Percentiles rank a stretch among this genome's conserved stretches.
Evolutionary conservation across 1,140 invertebrate genomes (phyloP).

Genomic region (Paraescarpia echinospica): DNA sequence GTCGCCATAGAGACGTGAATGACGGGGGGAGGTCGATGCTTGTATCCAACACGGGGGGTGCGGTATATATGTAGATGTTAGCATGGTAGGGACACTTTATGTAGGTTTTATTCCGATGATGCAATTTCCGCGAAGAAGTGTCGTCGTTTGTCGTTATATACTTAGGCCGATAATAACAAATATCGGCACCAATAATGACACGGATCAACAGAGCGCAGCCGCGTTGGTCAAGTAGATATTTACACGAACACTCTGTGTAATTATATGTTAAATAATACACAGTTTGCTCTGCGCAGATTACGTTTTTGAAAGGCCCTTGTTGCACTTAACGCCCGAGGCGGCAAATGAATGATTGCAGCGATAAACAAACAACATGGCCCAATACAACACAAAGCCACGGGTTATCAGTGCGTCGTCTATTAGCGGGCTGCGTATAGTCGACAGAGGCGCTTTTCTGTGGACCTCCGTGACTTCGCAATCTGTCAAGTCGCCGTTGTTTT

Average conservation of each 20-base stretch:
- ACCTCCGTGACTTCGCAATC: neutral
- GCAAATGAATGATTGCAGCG: neutral
- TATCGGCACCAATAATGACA: neutral
- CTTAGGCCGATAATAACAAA: neutral
- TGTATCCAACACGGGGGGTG: neutral
- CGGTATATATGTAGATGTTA: neutral
- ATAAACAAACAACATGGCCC: neutral
- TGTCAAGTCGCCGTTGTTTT: neutral
- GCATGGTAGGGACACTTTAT: neutral
- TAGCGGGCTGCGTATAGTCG: neutral
- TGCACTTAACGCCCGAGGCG: neutral
- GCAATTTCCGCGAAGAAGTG: neutral
- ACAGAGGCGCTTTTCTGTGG: neutral
- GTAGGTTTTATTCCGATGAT: neutral
- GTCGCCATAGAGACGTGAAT: neutral
- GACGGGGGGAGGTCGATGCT: neutral
- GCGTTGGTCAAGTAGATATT: neutral
- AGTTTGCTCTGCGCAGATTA: neutral
- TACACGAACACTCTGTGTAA: neutral
- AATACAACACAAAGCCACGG: neutral
- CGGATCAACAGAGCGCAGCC: neutral
- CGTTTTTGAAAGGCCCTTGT: neutral
- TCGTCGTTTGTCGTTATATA: neutral
- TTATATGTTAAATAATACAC: neutral
- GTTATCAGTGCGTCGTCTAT: neutral